Base-by-base conservation (phyloP, 1,140 invertebrate species). In the Drosophila oshimai region DNA sequence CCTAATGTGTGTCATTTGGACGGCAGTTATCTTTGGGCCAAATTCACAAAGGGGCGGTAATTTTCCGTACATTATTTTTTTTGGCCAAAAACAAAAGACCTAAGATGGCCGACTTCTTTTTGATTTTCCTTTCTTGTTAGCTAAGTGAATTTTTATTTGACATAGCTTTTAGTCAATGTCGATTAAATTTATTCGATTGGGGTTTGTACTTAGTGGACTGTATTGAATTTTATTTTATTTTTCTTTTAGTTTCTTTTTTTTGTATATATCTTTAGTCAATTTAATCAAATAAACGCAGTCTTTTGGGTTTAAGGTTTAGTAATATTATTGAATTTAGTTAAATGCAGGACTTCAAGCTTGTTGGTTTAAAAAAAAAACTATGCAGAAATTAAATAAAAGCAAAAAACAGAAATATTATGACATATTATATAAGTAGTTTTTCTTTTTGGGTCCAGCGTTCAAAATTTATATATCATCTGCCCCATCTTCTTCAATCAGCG, bases 1-100 rank as follows among this genome's bases (percentile, higher is more conserved):
- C 62, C 74, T 84, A 83, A 83, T 84, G 70, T 70, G 55, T 74
- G 64, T 65, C 79, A 74, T 83, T 83, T 83, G 78, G 79, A 44
- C 55, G 78, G 55, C 74, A 77, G 78, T 83, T 81, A 83, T 81
- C 78, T 81, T 75, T 9, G 51, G 57, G 42, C 53, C 44, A 42
- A 69, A 73, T 73, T 50, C 73, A 69, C 78, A 68, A 69, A 77
- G 57, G 54, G 68, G 57, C 71, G 65, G 71, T 75, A 80, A 81
- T 81, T 81, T 71, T 50, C n/a, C 26, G 60, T 45, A 26, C 24
- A 60, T 72, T 46, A 47, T 44, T 9, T 7, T 45, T 54, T 34
- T 41, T 9, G 6, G n/a, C n/a, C 4, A 39, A 57, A 49, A 33
- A 51, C 28, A 24, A 34, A 36, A 18, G 10, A 49, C 20, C 15